phyloP scores from a whole-genome alignment of 30 jellyfish, hydroid and myxozoan genomes.

The Aurelia aurita region DNA sequence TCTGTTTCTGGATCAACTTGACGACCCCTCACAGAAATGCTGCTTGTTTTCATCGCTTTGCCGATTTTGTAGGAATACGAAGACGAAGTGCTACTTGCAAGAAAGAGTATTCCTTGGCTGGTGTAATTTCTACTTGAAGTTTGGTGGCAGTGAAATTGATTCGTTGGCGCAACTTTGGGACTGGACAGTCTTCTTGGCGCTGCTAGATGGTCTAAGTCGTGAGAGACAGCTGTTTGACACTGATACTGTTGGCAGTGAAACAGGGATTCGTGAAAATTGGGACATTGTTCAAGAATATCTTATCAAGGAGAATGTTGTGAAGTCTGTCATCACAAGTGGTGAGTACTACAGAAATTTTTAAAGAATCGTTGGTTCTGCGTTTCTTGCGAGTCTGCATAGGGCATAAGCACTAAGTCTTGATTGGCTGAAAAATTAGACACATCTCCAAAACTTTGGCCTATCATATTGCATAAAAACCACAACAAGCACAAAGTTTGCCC shows the following conservation, averaged over 20 bases:
- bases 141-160: slow-evolving; percentile 64
- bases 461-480: too few species aligned
- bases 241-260: slow-evolving; percentile 24
- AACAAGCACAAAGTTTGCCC: too few species aligned
- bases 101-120: slow-evolving; percentile 84
- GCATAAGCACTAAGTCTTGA: too few species aligned
- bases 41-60: slow-evolving; percentile 64
- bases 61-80: slow-evolving; percentile 55
- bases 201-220: slow-evolving; percentile 77
- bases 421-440: too few species aligned
- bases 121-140: slow-evolving; percentile 82
- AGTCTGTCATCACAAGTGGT: slow-evolving; percentile 37
- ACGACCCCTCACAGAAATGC: slow-evolving; percentile 30
- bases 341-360: not conserved
- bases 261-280: slow-evolving; percentile 54
- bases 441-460: too few species aligned
- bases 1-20: slow-evolving; percentile 46
- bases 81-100: slow-evolving; percentile 69
- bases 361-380: too few species aligned
- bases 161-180: slow-evolving; percentile 76
- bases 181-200: slow-evolving; percentile 70
- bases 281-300: slow-evolving; percentile 77
- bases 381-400: too few species aligned
- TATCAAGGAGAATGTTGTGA: slow-evolving; percentile 68
- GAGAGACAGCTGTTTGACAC: slow-evolving; percentile 27